Evolutionary conservation across 2,888 invertebrate species (phyloP).

Genomic region (Nemapogon koenigi): DNA sequence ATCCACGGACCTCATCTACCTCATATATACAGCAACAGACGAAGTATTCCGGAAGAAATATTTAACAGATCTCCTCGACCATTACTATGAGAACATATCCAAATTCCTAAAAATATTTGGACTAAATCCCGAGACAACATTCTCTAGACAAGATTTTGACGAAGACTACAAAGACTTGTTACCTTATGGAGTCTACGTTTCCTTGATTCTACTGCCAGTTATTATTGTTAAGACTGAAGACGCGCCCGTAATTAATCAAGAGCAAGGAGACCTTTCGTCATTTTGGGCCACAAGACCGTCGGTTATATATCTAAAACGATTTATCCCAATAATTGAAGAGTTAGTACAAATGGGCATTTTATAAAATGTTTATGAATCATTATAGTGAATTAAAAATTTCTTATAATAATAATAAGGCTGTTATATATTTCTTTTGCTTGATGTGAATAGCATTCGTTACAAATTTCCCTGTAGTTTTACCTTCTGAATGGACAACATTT

Average conservation of each 20-base stretch:
- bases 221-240: conserved; percentile 32
- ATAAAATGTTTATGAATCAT: not conserved
- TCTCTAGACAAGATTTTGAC: conserved; percentile 29
- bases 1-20: conserved; percentile 11
- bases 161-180: conserved; percentile 29
- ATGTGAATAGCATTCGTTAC: no score
- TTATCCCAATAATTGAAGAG: conserved; percentile 20
- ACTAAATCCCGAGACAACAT: conserved; percentile 26
- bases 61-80: conserved; percentile 11
- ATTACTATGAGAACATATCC: conserved; percentile 11
- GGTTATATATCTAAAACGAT: conserved; percentile 28
- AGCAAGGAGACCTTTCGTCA: conserved; percentile 19
- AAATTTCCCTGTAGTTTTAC: no score
- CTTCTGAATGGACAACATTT: no score
- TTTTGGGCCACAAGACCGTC: conserved; percentile 25
- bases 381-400: not conserved
- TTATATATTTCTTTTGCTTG: no score
- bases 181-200: conserved; percentile 23
- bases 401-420: no score
- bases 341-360: conserved; percentile 11
- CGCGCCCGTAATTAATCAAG: conserved; percentile 28
- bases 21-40: conserved; percentile 15
- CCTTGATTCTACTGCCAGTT: conserved; percentile 31
- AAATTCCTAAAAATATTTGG: conserved; percentile 21
- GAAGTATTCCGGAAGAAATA: conserved; percentile 13